Conservation (phyloP, 2,113 vertebrate species). For the Miniopterus natalensis region DNA sequence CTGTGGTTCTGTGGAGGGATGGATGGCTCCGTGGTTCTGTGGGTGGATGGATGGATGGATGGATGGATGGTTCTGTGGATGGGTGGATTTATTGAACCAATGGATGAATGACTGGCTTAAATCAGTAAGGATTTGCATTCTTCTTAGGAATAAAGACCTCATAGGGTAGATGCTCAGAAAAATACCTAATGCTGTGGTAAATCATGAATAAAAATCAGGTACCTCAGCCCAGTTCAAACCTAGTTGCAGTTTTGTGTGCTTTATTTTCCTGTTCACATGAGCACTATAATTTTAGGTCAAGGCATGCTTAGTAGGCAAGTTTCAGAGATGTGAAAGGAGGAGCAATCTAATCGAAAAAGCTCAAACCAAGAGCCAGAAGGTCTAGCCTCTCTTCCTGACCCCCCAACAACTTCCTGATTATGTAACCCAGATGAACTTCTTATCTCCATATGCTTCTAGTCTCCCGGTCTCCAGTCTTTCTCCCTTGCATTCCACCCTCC, state of each 20-base stretch:
- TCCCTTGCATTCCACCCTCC: neutral
- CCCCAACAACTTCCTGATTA: conserved; percentile 30
- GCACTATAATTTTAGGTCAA: conserved; percentile 43
- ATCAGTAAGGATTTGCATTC: conserved; percentile 31
- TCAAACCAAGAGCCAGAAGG: conserved; percentile 55
- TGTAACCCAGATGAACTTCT: conserved; percentile 33
- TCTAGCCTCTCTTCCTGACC: conserved; percentile 55
- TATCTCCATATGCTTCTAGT: conserved; percentile 45
- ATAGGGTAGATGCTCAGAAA: neutral
- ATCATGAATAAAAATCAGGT: conserved; percentile 1
- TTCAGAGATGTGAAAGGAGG: conserved; percentile 57
- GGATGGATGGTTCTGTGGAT: neutral
- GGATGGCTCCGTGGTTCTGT: neutral
- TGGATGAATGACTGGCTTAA: neutral
- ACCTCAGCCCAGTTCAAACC: conserved; percentile 30
- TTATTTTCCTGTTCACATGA: conserved; percentile 22
- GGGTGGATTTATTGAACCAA: neutral
- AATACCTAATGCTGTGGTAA: conserved; percentile 11
- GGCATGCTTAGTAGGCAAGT: conserved; percentile 52
- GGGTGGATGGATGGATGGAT: neutral
- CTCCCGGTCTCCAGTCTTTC: neutral
- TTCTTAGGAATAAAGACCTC: neutral
- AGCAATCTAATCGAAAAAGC: conserved; percentile 52
- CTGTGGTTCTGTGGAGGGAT: neutral
- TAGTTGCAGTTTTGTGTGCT: neutral